Evolutionary conservation across 37 sponge, comb jelly and placozoan species (phyloP).

Genomic region (Aplysina aerophoba): DNA sequence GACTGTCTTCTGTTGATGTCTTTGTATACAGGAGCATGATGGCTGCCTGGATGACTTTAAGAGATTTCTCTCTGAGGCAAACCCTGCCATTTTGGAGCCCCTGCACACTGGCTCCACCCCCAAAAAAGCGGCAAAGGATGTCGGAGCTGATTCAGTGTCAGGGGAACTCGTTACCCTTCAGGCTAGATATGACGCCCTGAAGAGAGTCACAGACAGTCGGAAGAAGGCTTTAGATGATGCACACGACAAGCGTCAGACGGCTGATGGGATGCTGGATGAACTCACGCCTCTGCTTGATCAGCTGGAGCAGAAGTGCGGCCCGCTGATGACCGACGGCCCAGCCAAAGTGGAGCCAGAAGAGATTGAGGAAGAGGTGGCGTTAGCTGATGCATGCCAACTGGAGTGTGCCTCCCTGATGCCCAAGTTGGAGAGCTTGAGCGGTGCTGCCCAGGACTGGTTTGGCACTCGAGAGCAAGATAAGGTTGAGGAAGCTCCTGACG

Average conservation of each 20-base stretch:
- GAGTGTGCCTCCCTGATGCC: slow-evolving; percentile 57
- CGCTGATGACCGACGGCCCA: slow-evolving; percentile 26
- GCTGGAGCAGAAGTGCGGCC: slow-evolving; percentile 52
- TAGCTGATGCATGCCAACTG: slow-evolving; percentile 19
- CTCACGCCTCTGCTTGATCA: slow-evolving; percentile 30
- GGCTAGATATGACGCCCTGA: slow-evolving; percentile 54
- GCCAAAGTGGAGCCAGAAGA: slow-evolving; percentile 39
- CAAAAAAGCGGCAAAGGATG: not conserved
- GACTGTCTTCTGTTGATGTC: not conserved
- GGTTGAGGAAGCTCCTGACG: not conserved
- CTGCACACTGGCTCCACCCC: slow-evolving; percentile 11
- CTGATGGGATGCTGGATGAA: slow-evolving; percentile 33
- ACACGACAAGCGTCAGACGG: slow-evolving; percentile 39
- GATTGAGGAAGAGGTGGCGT: slow-evolving; percentile 56
- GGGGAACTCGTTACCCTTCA: slow-evolving; percentile 8
- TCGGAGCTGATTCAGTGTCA: not conserved
- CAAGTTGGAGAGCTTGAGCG: slow-evolving; percentile 48
- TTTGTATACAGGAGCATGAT: not conserved
- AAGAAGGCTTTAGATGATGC: slow-evolving; percentile 40
- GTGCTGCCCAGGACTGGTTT: slow-evolving; percentile 13
- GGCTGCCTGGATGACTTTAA: not conserved
- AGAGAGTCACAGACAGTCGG: slow-evolving; percentile 3
- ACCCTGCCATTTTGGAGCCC: slow-evolving; percentile 17
- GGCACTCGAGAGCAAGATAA: not conserved
- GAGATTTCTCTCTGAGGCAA: not conserved